Evolutionary conservation across 2,797 vertebrate species (phyloP).

Genomic region (Chaetophractus vellerosus): DNA sequence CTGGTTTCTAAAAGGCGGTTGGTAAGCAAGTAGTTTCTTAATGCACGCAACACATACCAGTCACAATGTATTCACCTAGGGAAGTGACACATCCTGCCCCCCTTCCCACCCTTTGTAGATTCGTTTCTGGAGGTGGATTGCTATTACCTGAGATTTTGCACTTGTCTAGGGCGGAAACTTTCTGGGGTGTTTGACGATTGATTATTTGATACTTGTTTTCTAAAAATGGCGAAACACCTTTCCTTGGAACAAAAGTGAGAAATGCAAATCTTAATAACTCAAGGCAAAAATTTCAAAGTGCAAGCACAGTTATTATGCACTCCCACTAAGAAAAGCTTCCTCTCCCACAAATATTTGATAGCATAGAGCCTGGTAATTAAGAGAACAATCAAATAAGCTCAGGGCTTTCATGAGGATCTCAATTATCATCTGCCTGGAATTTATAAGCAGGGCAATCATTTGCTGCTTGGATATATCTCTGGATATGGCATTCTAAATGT

Average conservation of each 20-base stretch:
- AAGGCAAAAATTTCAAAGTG: conserved; percentile 85
- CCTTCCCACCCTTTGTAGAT: conserved; percentile 2
- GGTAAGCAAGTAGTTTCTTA: conserved; percentile 17
- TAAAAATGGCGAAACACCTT: conserved; percentile 81
- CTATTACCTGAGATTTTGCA: conserved; percentile 75
- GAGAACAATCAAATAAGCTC: conserved; percentile 89
- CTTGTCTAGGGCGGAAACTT: conserved; percentile 70
- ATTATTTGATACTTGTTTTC: conserved; percentile 80
- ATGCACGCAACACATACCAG: conserved; percentile 16
- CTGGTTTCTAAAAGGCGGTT: background rate
- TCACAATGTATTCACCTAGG: conserved; percentile 43
- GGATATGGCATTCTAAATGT: conserved; percentile 78
- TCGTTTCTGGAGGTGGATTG: conserved; percentile 46
- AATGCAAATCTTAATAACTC: conserved; percentile 77
- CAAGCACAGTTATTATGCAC: conserved; percentile 87
- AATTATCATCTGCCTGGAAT: conserved; percentile 86
- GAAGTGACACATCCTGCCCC: conserved; percentile 44
- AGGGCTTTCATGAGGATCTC: conserved; percentile 83
- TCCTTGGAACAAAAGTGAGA: conserved; percentile 82
- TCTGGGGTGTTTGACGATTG: conserved; percentile 81
- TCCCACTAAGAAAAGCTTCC: conserved; percentile 88
- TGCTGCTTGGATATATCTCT: conserved; percentile 73
- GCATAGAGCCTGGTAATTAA: conserved; percentile 89
- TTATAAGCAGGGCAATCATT: conserved; percentile 82
- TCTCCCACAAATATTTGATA: conserved; percentile 90